Evolutionary conservation across 2,888 invertebrate species (phyloP), one percentile per base, ranked within the genome.

Genomic region (Chorisops tibialis): DNA sequence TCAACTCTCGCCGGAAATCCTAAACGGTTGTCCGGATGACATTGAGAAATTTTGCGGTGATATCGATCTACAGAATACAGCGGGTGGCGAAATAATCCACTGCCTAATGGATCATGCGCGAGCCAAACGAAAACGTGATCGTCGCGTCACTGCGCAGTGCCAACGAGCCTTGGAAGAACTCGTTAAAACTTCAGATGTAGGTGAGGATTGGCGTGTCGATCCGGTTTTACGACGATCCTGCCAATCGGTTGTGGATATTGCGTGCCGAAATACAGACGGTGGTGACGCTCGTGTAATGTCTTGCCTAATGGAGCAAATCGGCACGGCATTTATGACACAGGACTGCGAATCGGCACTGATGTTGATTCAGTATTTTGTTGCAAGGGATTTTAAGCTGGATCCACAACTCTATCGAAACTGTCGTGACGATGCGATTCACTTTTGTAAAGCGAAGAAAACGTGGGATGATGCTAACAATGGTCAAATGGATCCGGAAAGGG

Each of bases 351-450:
- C 89, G 66, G 90, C 94, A 7, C 81, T 99, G 45, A 81, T 98
- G 63, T 94, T 97, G 78, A 94, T 99, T 71, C 96, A 99, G 74
- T 99, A 96, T 78, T 99, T 99, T 78, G 87, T 98, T 65, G 91
- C 95, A 0, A 85, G 99, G 70, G 93, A 98, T 79, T 99, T 94
- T 75, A 93, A 91, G 71, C 79, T 96, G 49, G 96, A 96, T 77
- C 91, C 94, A 0, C 88, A 88, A 69, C 79, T 99, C 45, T 98
- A 93, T 74, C 75, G 87, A 72, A 87, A 89, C 30, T 99, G 98
- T 74, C 89, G 87, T 70, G 84, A 86, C 66, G 96, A 97, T 80
- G 96, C 97, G 2, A 82, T 85, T 3, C 85, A 84, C 60, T 82
- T 88, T 37, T 97, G 96, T 73, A 86, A 89, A 71, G 91, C 91